Base-by-base conservation (phyloP, 2,113 vertebrate species). In the Platysternon megacephalum region DNA sequence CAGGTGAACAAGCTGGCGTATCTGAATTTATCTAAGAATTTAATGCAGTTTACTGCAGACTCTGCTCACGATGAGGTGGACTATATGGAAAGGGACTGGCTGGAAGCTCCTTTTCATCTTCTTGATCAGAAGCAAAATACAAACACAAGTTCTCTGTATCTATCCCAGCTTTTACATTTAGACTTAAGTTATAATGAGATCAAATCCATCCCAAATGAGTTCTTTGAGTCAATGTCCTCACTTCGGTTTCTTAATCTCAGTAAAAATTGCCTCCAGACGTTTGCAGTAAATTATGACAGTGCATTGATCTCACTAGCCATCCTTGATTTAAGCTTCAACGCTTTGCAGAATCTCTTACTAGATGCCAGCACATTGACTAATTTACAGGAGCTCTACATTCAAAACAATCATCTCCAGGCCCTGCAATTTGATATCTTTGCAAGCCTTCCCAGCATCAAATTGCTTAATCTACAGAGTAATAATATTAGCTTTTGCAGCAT, bases 101-200 rank as follows among this genome's bases (percentile, higher is more conserved):
- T 96, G 49, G 93, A 98, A 61, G 52, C 85, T 48, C 65, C 97
- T 32, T 91, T 89, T 39, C 85, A 44, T 16, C 68, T 88, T 90
- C 48, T 89, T 76, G 86, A 90, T 29, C 96, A 95, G 86, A 95
- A 91, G 49, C 93, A 93, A 88, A 89, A 52, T 12, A 93, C 68
- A 68, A 98, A 97, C 22, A 86, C 90, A 65, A 97, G 90, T 90
- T 90, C 97, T 78, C 85, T 94, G 7, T 35, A 97, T 92, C 94
- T 98, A 56, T 90, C 96, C n/a, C 96, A 93, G 0, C 98, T 99
- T 80, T 89, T 95, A 55, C 98, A 98, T 95, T 96, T 99, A 93
- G 99, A 99, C 88, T 95, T 99, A 97, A 99, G 99, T 97, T 99
- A 98, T 97, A 99, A 99, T 92, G 98, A 99, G 85, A 98, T 99